Conservation (phyloP, 2,888 invertebrate species). For the Cheilosia scutellata region DNA sequence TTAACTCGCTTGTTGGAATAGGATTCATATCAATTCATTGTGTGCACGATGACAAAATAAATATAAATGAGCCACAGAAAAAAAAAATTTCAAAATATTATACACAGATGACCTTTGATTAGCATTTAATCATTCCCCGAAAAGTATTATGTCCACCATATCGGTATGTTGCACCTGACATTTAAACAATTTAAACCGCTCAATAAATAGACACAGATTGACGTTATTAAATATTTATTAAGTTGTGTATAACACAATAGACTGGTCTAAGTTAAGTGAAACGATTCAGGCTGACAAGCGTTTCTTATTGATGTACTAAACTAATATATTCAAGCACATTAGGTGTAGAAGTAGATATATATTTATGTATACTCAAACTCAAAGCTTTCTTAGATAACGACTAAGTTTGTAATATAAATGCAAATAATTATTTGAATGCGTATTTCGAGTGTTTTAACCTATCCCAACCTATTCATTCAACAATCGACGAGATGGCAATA, state of each 20-base stretch:
- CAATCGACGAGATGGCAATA: neutral
- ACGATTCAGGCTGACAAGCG: neutral
- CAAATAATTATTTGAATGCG: neutral
- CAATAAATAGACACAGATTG: conserved; percentile 7
- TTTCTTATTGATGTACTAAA: neutral
- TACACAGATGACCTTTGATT: conserved; percentile 23
- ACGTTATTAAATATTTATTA: neutral
- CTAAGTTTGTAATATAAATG: neutral
- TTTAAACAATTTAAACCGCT: conserved; percentile 21
- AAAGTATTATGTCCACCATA: neutral
- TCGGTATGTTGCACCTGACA: conserved; percentile 19
- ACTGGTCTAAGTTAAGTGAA: neutral
- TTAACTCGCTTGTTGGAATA: neutral
- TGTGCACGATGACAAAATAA: neutral
- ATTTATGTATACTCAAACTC: too few species aligned
- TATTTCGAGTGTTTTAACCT: neutral
- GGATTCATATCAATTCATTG: neutral
- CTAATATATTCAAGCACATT: neutral
- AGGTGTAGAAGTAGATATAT: too few species aligned
- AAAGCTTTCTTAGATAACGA: too few species aligned
- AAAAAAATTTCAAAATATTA: conserved; percentile 1
- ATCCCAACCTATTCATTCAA: neutral
- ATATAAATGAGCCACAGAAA: neutral
- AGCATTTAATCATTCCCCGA: conserved; percentile 2
- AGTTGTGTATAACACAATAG: neutral